A percentile compares a stretch with the other conserved stretches of the same genome.
Evolutionary conservation across 30 jellyfish, hydroid and myxozoan species (phyloP).

Genomic region (Aurelia coerulea): DNA sequence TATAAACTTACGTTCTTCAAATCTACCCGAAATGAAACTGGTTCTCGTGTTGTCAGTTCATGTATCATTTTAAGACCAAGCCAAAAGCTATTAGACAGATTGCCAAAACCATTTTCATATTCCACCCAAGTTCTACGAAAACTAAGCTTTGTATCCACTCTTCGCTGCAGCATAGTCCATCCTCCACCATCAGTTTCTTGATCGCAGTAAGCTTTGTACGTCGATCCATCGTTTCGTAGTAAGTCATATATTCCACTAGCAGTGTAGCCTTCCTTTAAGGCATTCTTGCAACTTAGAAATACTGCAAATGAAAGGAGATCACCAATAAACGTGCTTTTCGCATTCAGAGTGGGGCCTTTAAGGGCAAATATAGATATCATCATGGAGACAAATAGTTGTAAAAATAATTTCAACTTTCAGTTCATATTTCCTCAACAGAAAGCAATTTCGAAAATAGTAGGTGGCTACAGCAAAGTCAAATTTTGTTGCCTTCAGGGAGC

Average conservation of each 20-base stretch:
- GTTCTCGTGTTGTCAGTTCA: too few species aligned
- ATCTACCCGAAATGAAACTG: neutral
- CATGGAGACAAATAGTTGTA: too few species aligned
- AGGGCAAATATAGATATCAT: too few species aligned
- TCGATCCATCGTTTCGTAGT: neutral
- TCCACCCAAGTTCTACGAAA: neutral
- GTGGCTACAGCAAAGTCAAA: too few species aligned
- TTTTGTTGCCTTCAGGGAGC: too few species aligned
- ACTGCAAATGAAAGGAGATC: neutral
- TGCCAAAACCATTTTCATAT: neutral
- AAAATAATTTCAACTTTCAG: too few species aligned
- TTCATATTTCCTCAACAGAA: too few species aligned
- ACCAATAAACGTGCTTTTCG: neutral
- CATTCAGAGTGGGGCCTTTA: neutral
- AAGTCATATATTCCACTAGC: neutral
- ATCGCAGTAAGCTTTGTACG: constrained; percentile 5
- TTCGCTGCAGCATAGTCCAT: neutral
- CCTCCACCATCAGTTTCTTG: constrained; percentile 18
- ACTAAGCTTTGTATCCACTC: neutral
- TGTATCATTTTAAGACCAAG: constrained; percentile 1
- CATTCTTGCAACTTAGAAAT: neutral
- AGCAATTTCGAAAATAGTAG: too few species aligned
- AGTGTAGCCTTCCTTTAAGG: neutral
- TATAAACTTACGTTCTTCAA: constrained; percentile 1
- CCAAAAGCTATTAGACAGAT: neutral